Evolutionary conservation across 2,888 invertebrate genomes (phyloP).

Genomic region (Lochmaea crataegi): DNA sequence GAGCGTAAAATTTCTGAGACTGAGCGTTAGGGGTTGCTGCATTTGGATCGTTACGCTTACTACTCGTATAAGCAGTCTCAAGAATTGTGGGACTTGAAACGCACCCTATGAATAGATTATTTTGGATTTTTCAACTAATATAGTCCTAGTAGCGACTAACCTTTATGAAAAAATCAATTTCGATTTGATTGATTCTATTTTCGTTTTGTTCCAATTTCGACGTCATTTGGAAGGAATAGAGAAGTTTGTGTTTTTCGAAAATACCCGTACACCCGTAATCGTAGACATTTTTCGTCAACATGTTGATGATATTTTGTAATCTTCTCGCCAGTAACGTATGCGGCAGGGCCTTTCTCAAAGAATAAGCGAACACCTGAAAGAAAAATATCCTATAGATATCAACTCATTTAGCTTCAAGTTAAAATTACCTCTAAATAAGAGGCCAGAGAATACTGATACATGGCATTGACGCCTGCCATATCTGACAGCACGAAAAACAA

Average conservation of each 20-base stretch:
- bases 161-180: constrained; percentile 93
- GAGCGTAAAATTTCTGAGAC: no score
- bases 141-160: no score
- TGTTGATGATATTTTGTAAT: constrained; percentile 83
- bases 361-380: constrained; percentile 75
- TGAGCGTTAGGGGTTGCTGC: no score
- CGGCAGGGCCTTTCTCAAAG: constrained; percentile 84
- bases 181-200: constrained; percentile 72
- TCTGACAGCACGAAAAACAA: constrained; percentile 91
- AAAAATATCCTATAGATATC: no score
- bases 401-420: no score
- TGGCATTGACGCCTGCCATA: constrained; percentile 87
- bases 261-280: constrained; percentile 93
- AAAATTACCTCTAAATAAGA: constrained; percentile 83
- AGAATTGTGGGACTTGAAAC: no score
- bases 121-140: no score
- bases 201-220: constrained; percentile 82
- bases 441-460: constrained; percentile 93
- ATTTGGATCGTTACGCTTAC: no score
- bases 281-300: constrained; percentile 88
- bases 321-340: constrained; percentile 81
- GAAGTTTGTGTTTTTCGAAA: constrained; percentile 90
- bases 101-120: no score
- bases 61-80: no score
- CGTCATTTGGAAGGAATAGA: constrained; percentile 93